Conservation (phyloP, 1,140 invertebrate genomes). For the Colletes latitarsis region DNA sequence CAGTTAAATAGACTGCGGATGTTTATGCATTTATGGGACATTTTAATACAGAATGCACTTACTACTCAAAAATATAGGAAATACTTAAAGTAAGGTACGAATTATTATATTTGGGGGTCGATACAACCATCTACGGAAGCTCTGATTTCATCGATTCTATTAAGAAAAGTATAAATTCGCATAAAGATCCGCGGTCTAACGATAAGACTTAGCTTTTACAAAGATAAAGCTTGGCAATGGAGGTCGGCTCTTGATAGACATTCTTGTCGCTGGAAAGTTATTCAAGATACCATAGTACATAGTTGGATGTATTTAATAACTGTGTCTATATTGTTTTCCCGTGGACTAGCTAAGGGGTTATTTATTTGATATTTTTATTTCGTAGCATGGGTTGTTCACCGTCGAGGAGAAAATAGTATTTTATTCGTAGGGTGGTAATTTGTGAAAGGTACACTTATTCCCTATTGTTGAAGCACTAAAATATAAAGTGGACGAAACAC, state of each 20-base stretch:
- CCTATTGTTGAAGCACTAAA: neutral
- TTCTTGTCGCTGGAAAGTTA: neutral
- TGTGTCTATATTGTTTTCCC: neutral
- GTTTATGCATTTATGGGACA: no score
- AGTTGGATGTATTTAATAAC: neutral
- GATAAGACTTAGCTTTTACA: neutral
- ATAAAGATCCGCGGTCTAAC: no score
- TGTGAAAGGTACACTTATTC: slow-evolving; percentile 6
- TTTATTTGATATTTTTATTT: slow-evolving; percentile 26
- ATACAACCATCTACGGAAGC: no score
- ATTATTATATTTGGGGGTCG: no score
- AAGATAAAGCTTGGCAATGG: neutral
- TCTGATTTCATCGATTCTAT: no score
- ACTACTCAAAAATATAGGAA: no score
- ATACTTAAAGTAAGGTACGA: no score
- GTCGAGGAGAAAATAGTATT: neutral
- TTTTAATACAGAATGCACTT: no score
- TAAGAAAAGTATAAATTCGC: no score
- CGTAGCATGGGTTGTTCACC: neutral
- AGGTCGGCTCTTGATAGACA: neutral
- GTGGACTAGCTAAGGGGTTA: neutral
- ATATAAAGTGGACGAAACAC: neutral
- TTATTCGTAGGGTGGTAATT: neutral
- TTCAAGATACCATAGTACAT: neutral
- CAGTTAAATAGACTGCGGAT: neutral